These are phyloP conservation scores for Bolborhynchus lineola DNA, from an alignment of 2,113 vertebrate genomes.

Conservation along the genomic window DNA sequence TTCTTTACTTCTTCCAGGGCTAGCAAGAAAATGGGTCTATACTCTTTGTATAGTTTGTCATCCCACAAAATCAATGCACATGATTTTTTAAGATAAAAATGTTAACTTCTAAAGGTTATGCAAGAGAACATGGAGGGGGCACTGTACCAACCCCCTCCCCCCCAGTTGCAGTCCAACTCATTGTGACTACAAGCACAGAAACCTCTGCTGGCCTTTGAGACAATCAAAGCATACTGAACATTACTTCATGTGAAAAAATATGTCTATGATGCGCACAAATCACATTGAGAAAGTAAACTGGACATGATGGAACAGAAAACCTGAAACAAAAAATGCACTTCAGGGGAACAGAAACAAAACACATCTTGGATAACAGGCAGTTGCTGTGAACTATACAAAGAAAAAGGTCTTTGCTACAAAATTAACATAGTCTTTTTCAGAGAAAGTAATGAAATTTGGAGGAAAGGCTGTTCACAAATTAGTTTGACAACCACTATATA, in stretches of 20 bases:
- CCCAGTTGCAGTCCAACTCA: neutral
- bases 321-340: neutral
- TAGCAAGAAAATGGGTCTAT: neutral
- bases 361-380: neutral
- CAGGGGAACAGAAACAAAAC: neutral
- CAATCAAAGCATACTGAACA: neutral
- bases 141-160: neutral
- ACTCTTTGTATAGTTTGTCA: neutral
- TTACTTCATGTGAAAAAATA: neutral
- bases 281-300: neutral
- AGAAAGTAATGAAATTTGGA: neutral
- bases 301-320: neutral
- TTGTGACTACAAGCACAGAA: neutral
- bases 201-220: neutral
- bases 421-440: neutral
- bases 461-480: neutral
- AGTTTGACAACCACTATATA: neutral
- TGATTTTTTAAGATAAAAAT: neutral
- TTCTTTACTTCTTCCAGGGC: neutral
- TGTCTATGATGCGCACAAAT: neutral
- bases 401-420: neutral
- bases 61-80: neutral
- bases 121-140: neutral
- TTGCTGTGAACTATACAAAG: neutral
- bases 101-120: neutral